These are phyloP conservation scores for Erythrocebus patas DNA, from an alignment of 2,113 vertebrate species.

Conservation along the genomic window DNA sequence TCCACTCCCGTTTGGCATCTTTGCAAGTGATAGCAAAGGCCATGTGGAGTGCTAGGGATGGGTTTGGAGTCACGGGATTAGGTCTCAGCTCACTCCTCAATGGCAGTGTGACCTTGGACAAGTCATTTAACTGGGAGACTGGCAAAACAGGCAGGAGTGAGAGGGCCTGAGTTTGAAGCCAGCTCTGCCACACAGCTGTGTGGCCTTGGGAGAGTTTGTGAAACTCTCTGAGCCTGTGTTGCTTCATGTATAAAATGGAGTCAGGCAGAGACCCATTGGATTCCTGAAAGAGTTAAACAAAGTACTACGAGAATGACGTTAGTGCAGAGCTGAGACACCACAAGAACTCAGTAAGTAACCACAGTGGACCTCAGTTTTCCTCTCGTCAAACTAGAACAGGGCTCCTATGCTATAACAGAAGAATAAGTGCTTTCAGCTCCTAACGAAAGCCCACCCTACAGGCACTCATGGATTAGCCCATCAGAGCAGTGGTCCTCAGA, in stretches of 20 bases:
- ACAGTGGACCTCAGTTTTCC: neutral
- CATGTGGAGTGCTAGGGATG: rapidly evolving
- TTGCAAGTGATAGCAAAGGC: neutral
- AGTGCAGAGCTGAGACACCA: neutral
- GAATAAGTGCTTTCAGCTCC: neutral
- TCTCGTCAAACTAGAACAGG: neutral
- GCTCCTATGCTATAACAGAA: rapidly evolving
- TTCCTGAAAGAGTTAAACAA: neutral
- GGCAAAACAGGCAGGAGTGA: neutral
- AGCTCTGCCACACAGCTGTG: neutral
- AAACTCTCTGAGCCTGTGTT: neutral
- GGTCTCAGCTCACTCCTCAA: neutral
- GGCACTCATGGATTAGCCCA: neutral
- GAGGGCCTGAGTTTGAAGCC: neutral
- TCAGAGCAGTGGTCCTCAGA: neutral
- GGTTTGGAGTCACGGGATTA: rapidly evolving
- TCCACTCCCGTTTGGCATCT: rapidly evolving
- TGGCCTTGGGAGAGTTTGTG: neutral
- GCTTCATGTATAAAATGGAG: neutral
- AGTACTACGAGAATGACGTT: rapidly evolving
- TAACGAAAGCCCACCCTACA: neutral
- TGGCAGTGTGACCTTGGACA: neutral
- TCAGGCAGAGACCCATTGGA: neutral
- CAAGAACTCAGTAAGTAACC: neutral
- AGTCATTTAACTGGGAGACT: neutral